Evolutionary conservation across 2,888 invertebrate genomes (phyloP).

Genomic region (Pemphredon lugubris): DNA sequence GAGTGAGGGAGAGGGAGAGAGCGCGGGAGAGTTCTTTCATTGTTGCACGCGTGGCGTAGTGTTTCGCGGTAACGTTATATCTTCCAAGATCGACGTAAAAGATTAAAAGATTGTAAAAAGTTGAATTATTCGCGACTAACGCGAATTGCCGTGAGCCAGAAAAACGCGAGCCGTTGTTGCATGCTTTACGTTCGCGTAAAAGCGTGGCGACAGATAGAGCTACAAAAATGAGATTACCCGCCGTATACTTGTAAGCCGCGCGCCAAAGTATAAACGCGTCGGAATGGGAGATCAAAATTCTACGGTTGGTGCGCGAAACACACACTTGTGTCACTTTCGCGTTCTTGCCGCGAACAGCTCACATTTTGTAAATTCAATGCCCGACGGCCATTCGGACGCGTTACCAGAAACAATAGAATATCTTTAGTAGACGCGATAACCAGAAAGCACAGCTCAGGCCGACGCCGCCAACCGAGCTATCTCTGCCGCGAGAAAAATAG

Average conservation of each 20-base stretch:
- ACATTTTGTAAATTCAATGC: background rate
- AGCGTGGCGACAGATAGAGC: background rate
- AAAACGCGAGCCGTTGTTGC: background rate
- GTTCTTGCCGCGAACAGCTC: background rate
- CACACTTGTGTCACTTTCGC: background rate
- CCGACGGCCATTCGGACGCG: background rate
- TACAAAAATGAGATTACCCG: background rate
- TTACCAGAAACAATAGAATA: slow-evolving; percentile 17
- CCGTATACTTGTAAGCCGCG: too few relatives aligned
- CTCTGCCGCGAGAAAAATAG: slow-evolving; percentile 27
- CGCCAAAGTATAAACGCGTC: background rate
- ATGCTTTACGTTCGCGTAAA: background rate
- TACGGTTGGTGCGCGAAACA: background rate
- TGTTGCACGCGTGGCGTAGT: too few relatives aligned
- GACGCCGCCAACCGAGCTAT: slow-evolving; percentile 9
- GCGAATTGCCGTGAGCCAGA: too few relatives aligned
- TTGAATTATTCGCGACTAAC: too few relatives aligned
- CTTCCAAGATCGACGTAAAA: too few relatives aligned
- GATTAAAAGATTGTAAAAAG: too few relatives aligned
- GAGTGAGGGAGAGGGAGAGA: too few relatives aligned
- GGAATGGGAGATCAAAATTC: background rate
- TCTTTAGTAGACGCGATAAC: slow-evolving; percentile 25
- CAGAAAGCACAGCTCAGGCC: background rate
- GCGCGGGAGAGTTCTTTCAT: too few relatives aligned
- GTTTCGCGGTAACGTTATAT: too few relatives aligned